Evolutionary conservation across 1,140 invertebrate genomes (phyloP).

Genomic region (Bathynomus jamesi): DNA sequence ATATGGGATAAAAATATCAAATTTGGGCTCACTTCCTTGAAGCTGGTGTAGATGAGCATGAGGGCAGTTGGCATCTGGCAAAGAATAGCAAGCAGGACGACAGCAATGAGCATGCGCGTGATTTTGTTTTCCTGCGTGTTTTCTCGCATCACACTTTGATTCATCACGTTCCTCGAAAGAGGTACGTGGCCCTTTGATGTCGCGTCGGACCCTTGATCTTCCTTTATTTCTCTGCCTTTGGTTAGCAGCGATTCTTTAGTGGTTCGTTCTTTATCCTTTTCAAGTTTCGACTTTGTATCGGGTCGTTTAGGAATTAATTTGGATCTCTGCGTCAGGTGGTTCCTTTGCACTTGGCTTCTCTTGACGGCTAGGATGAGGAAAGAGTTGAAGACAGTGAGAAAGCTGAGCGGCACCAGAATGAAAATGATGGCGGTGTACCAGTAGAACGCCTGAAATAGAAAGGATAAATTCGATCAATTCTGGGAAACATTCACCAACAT

Average conservation of each 20-base stretch:
- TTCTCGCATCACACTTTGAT: slow-evolving; percentile 36
- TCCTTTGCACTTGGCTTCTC: slow-evolving; percentile 48
- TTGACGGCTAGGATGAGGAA: slow-evolving; percentile 60
- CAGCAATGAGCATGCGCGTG: slow-evolving; percentile 64
- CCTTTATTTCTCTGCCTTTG: too few relatives aligned
- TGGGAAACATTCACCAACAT: too few relatives aligned
- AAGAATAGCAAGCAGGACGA: slow-evolving; percentile 63
- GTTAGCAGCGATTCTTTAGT: too few relatives aligned
- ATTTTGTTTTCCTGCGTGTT: slow-evolving; percentile 59
- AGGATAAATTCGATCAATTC: too few relatives aligned
- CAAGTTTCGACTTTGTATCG: too few relatives aligned
- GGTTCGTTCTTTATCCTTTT: too few relatives aligned
- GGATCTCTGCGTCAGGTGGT: slow-evolving; percentile 48
- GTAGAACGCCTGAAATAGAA: slow-evolving; percentile 32
- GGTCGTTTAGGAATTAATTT: slow-evolving; percentile 28
- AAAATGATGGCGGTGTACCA: slow-evolving; percentile 58
- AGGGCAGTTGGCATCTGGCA: slow-evolving; percentile 62
- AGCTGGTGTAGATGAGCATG: slow-evolving; percentile 49
- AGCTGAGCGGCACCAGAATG: slow-evolving; percentile 57
- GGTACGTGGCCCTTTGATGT: slow-evolving; percentile 20
- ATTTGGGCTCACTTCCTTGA: slow-evolving; percentile 43
- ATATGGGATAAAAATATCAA: too few relatives aligned
- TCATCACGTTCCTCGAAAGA: slow-evolving; percentile 36
- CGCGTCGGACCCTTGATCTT: too few relatives aligned
- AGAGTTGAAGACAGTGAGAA: slow-evolving; percentile 63